These are phyloP conservation scores for Pygoscelis adeliae DNA, from an alignment of 2,113 vertebrate species.

Conservation along the genomic window DNA sequence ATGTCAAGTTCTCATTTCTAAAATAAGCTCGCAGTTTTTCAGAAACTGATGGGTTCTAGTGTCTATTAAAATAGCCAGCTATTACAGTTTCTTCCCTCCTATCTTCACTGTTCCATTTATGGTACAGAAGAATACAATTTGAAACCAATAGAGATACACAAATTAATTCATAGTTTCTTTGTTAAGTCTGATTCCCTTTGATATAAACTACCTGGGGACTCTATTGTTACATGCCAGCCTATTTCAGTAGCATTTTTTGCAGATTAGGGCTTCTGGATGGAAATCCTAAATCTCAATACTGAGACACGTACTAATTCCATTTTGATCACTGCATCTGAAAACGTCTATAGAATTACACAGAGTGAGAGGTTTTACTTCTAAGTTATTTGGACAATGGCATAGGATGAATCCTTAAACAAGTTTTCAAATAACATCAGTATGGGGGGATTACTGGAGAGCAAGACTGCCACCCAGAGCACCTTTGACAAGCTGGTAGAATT, in stretches of 20 bases:
- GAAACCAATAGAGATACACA: neutral
- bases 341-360: neutral
- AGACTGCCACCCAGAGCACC: neutral
- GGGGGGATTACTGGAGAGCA: neutral
- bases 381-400: neutral
- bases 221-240: neutral
- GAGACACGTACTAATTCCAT: neutral
- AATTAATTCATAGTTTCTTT: neutral
- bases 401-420: neutral
- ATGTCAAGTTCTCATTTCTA: neutral
- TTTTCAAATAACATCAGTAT: neutral
- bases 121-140: neutral
- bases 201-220: rapidly evolving
- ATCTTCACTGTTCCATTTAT: neutral
- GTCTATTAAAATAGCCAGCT: neutral
- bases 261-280: neutral
- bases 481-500: neutral
- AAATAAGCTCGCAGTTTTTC: neutral
- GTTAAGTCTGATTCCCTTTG: neutral
- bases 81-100: neutral
- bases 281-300: neutral
- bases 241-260: neutral
- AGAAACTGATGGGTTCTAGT: neutral
- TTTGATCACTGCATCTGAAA: neutral
- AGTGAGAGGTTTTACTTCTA: neutral